phyloP scores from a whole-genome alignment of 2,113 vertebrate species.

The Aldabrachelys gigantea region DNA sequence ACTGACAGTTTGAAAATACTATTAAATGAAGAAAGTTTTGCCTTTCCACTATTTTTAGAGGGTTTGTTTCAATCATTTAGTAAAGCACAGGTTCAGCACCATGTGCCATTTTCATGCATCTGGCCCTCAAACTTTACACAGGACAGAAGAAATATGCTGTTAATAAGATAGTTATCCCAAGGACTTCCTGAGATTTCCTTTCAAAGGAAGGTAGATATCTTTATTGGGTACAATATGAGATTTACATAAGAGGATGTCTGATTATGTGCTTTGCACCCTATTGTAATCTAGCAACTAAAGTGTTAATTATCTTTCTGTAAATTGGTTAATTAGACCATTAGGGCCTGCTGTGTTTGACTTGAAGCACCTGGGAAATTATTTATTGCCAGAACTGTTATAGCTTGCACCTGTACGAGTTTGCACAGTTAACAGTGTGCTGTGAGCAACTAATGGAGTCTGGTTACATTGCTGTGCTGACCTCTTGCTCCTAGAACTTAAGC shows the following conservation, averaged over 20 bases:
- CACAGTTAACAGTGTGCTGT: background rate
- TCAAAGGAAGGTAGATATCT: background rate
- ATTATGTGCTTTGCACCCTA: background rate
- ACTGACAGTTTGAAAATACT: constrained; percentile 5
- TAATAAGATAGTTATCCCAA: background rate
- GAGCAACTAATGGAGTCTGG: background rate
- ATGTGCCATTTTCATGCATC: background rate
- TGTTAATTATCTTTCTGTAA: background rate
- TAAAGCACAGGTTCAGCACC: background rate
- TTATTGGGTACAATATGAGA: background rate
- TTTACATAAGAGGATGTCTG: background rate
- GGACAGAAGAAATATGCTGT: background rate
- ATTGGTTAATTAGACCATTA: background rate
- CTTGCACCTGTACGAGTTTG: background rate
- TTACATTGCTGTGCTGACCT: background rate
- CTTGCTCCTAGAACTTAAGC: background rate
- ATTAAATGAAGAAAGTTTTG: background rate
- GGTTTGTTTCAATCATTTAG: constrained; percentile 3
- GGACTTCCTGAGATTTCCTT: background rate
- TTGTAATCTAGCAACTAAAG: background rate
- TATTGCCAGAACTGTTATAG: background rate
- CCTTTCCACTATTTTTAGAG: background rate
- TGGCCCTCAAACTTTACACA: accelerated
- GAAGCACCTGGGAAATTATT: background rate
- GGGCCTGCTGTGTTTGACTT: background rate